phyloP scores from a whole-genome alignment of 2,113 vertebrate genomes.

The Boleophthalmus pectinirostris region DNA sequence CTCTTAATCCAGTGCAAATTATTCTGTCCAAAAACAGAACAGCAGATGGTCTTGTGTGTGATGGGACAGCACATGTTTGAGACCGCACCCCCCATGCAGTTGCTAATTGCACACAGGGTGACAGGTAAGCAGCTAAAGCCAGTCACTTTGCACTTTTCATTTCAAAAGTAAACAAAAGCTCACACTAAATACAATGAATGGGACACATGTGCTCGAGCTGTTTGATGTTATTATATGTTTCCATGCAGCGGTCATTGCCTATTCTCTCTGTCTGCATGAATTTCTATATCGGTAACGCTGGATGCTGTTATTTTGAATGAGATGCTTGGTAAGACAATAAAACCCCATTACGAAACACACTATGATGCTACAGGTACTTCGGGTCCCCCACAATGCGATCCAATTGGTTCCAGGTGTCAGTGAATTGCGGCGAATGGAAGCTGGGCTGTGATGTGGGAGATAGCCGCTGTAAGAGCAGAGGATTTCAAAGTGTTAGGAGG shows the following conservation, averaged over 20 bases:
- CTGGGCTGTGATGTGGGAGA: slow-evolving; percentile 65
- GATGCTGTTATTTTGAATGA: slow-evolving; percentile 52
- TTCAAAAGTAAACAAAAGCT: slow-evolving; percentile 65
- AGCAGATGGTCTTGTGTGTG: slow-evolving; percentile 14
- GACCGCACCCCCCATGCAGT: slow-evolving; percentile 54
- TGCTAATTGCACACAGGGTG: slow-evolving; percentile 74
- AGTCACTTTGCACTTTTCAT: slow-evolving; percentile 60
- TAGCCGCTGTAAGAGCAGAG: slow-evolving; percentile 66
- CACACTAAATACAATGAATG: slow-evolving; percentile 31
- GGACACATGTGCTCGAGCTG: slow-evolving; percentile 12
- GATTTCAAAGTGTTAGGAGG: slow-evolving; percentile 71
- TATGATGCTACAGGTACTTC: slow-evolving; percentile 23
- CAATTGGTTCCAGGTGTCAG: slow-evolving; percentile 58
- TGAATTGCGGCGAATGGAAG: slow-evolving; percentile 49
- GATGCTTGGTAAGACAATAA: slow-evolving; percentile 46
- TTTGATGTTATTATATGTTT: not conserved
- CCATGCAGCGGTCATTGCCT: not conserved
- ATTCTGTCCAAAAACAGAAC: slow-evolving; percentile 24
- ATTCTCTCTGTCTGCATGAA: slow-evolving; percentile 15
- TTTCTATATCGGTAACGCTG: slow-evolving; percentile 17
- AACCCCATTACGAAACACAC: slow-evolving; percentile 45
- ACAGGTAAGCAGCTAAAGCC: slow-evolving; percentile 54
- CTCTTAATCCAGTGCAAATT: slow-evolving; percentile 8
- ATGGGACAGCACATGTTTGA: slow-evolving; percentile 37
- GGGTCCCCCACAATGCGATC: slow-evolving; percentile 32